Base-by-base conservation (phyloP, 2,113 vertebrate species). In the Nestor notabilis region DNA sequence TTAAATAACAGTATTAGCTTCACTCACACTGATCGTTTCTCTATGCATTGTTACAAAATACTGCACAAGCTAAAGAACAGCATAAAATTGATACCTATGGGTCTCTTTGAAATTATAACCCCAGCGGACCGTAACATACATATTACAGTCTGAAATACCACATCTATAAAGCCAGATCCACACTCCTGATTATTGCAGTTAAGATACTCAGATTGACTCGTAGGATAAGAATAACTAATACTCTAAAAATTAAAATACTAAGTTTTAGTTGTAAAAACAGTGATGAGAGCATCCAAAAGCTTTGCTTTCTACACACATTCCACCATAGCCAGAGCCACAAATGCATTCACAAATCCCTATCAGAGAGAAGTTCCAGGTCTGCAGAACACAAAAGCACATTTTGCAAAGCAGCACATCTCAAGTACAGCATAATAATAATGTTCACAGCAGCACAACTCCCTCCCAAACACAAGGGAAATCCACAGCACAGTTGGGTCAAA, bases 41-140 rank as follows among this genome's bases (percentile, higher is more conserved):
- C 49, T 16, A 33, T 2, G 4, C 16, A 16, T 29, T 58, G 21
- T 79, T 78, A 89, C 78, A 35, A 72, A 93, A 69, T 31, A 65
- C 33, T 31, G 53, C 69, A 60, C 14, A 44, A 61, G n/a, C 39
- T 75, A 52, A 90, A 79, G 61, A 91, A 31, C 18, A 37, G 61
- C 49, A 70, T 25, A 39, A 65, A 91, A 74, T 17, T 49, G 13
- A 8, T 56, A 72, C 25, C 28, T 37, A 17, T 11, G 11, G 17
- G 17, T 63, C 7, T 50, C 25, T 74, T 35, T 50, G 53, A 80
- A 68, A 70, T 41, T 15, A 16, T 37, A 78, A 80, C 13, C 37
- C 19, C 61, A n/a, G 14, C 2, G 0, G 17, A 78, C 25, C 17
- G 27, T 37, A 75, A 46, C 1, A 1, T 44, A 72, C 1, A 1